A percentile compares a stretch with the other conserved stretches of the same genome.
These are phyloP conservation scores for Amiota communis DNA, from an alignment of 2,888 invertebrate species.

Conservation along the genomic window DNA sequence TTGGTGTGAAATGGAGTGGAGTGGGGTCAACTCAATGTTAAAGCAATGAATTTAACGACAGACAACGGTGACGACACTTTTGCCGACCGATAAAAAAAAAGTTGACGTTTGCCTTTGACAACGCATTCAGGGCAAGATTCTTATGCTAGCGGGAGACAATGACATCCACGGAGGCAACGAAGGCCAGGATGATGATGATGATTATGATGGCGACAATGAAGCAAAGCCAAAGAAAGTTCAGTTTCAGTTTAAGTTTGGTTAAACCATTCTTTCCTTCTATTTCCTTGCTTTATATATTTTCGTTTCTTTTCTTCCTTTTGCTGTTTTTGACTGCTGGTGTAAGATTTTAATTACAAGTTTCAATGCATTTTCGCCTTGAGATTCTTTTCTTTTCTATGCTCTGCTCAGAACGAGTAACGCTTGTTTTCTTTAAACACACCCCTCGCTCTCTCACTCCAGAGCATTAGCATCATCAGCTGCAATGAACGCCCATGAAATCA, in stretches of 20 bases:
- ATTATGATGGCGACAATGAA: neutral
- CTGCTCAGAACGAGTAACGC: too few relatives aligned
- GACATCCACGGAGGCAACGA: neutral
- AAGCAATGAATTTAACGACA: slow-evolving; percentile 1
- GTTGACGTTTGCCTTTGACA: too few relatives aligned
- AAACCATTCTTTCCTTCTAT: neutral
- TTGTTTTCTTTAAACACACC: too few relatives aligned
- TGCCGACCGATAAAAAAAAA: neutral
- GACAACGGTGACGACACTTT: slow-evolving; percentile 10
- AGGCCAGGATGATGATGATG: neutral
- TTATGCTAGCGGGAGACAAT: neutral
- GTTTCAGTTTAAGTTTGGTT: neutral
- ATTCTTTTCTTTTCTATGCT: slow-evolving; percentile 43
- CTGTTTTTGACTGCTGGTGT: slow-evolving; percentile 47
- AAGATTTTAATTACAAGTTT: slow-evolving; percentile 65
- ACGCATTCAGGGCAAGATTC: too few relatives aligned
- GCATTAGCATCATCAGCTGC: slow-evolving; percentile 1
- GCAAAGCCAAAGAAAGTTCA: too few relatives aligned
- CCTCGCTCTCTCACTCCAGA: neutral
- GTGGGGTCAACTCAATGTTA: neutral
- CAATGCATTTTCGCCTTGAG: slow-evolving; percentile 52
- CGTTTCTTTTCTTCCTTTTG: slow-evolving; percentile 31
- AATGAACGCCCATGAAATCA: slow-evolving; percentile 41
- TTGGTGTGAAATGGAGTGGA: neutral
- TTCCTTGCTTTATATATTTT: neutral